A percentile compares a stretch with the other conserved stretches of the same genome.
Evolutionary conservation across 2,888 invertebrate species (phyloP).

Genomic region (Agrochola litura): DNA sequence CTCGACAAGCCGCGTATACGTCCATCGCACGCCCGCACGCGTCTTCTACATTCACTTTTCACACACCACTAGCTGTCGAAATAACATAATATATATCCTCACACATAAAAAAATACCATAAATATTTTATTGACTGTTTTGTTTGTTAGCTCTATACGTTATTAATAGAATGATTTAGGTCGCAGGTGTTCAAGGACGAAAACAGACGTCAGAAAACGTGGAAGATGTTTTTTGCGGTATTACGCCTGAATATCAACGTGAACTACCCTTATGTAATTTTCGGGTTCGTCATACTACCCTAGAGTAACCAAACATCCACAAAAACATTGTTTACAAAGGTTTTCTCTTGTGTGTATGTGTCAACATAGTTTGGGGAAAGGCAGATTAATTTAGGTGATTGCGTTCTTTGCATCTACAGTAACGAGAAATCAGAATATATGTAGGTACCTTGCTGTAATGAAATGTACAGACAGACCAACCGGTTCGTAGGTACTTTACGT

Average conservation of each 20-base stretch:
- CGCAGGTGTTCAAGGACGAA: conserved; percentile 43
- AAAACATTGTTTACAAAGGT: conserved; percentile 54
- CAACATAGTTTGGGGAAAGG: conserved; percentile 48
- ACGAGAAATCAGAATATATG: conserved; percentile 16
- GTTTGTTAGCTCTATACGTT: conserved; percentile 33
- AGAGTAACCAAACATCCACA: conserved; percentile 30
- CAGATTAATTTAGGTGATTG: conserved; percentile 57
- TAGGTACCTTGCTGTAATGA: conserved; percentile 35
- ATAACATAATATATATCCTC: conserved; percentile 68
- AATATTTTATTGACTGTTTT: conserved; percentile 53
- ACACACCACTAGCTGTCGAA: conserved; percentile 74
- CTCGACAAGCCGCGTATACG: conserved; percentile 53
- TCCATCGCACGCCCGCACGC: conserved; percentile 64
- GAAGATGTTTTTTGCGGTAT: background rate
- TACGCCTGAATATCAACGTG: conserved; percentile 18
- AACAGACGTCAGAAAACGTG: conserved; percentile 2
- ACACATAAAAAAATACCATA: conserved; percentile 55
- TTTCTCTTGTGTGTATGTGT: conserved; percentile 41
- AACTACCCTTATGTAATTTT: conserved; percentile 31
- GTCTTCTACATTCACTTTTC: conserved; percentile 71
- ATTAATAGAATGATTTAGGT: conserved; percentile 35
- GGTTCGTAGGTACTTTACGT: conserved; percentile 32
- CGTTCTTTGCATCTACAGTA: conserved; percentile 43
- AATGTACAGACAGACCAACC: conserved; percentile 33
- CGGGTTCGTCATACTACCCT: conserved; percentile 20